Evolutionary conservation across 2,888 invertebrate genomes (phyloP), one percentile per base, ranked within the genome.

Genomic region (Andrena minutula): DNA sequence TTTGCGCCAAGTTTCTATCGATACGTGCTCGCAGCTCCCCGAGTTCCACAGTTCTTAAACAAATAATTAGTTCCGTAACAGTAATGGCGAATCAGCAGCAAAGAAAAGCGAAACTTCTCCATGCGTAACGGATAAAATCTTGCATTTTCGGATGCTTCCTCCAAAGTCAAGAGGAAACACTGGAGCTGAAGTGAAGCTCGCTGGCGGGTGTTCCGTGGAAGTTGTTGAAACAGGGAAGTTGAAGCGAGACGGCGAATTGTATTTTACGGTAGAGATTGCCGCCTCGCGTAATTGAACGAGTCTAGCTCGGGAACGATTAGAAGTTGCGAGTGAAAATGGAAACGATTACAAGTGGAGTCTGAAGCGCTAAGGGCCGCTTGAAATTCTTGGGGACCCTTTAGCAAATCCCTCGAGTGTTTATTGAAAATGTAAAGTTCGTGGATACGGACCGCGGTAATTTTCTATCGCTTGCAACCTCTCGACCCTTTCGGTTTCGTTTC

Each of bases 241-340:
- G 28, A n/a, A 35, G 12, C 10, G 20, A 35, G 23, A 30, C 61
- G 30, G 2, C 5, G 41, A n/a, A 53, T 68, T 60, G 41, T 63
- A 66, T 78, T 78, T 68, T 28, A 64, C 16, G 41, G 61, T 47
- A 53, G 70, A 41, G 61, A 72, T 64, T 32, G 56, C 32, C 47
- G 30, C 51, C 23, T 51, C 68, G 58, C 47, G 32, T 35, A 68
- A 78, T 76, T 61, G 76, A 53, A 61, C 41, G 60, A 26, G 16
- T 7, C 35, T 20, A 32, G 28, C 51, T 61, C 60, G 49, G 23
- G 35, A 66, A 53, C 65, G 65, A 41, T 35, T 41, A 49, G 75
- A 65, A 77, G 75, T 65, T 28, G 32, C 7, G 56, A 64, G 30
- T 10, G 68, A 10, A 68, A 68, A 68, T 53, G 51, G 35, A 10